These are phyloP conservation scores for Azorinus chamasolen DNA, from an alignment of 2,888 invertebrate species.

Conservation along the genomic window DNA sequence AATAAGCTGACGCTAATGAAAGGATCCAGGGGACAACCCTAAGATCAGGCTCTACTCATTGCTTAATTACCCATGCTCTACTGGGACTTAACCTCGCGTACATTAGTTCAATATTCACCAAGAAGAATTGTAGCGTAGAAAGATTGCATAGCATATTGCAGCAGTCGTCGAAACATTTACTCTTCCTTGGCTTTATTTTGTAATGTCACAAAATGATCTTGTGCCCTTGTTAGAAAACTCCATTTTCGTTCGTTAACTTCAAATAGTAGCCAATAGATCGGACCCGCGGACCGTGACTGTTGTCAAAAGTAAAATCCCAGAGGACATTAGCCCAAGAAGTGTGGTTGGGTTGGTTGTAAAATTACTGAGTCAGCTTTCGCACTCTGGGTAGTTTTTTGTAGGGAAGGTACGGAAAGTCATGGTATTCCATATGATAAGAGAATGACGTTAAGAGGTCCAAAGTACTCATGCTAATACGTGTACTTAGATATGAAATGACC, in stretches of 20 bases:
- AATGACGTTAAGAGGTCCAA: conserved; percentile 85
- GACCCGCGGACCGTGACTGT: conserved; percentile 98
- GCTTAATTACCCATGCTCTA: no score
- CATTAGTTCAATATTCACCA: no score
- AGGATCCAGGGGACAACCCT: no score
- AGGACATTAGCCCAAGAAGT: conserved; percentile 97
- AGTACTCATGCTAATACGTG: conserved; percentile 84
- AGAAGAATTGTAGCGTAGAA: no score
- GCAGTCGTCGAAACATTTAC: no score
- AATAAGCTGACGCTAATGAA: no score
- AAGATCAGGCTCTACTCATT: no score
- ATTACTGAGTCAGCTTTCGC: conserved; percentile 92
- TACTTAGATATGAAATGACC: conserved; percentile 86
- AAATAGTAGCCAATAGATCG: conserved; percentile 88
- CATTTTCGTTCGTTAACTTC: conserved; percentile 9
- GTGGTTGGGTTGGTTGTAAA: conserved; percentile 97
- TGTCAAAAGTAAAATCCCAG: conserved; percentile 98
- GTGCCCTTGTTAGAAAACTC: not conserved
- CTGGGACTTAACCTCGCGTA: no score
- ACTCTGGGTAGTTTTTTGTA: conserved; percentile 83
- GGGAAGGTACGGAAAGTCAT: conserved; percentile 86
- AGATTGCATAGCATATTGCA: no score
- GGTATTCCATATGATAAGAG: conserved; percentile 86
- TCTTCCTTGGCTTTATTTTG: no score
- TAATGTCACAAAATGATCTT: no score